Conservation (phyloP, 2,888 invertebrate species). For the Meganola albula region DNA sequence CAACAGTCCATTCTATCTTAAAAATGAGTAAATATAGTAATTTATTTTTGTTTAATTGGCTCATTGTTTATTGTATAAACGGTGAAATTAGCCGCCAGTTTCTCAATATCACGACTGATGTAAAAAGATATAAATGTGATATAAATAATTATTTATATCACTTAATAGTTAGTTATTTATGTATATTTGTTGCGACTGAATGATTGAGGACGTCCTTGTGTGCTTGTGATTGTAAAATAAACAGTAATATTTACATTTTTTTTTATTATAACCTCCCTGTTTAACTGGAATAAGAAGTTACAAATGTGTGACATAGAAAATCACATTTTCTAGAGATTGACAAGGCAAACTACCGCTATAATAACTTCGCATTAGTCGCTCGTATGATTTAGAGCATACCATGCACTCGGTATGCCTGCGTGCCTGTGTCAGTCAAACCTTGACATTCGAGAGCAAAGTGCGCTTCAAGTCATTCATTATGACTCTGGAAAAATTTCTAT, state of each 20-base stretch:
- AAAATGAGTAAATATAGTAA: constrained; percentile 25
- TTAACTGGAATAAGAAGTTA: constrained; percentile 14
- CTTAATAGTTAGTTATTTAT: constrained; percentile 64
- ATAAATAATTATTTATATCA: constrained; percentile 66
- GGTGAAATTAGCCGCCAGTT: constrained; percentile 57
- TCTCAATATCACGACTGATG: constrained; percentile 72
- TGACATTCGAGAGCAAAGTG: constrained; percentile 48
- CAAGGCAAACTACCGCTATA: constrained; percentile 59
- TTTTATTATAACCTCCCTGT: constrained; percentile 15
- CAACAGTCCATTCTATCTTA: constrained; percentile 24
- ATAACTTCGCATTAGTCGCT: constrained; percentile 30
- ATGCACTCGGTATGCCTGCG: constrained; percentile 33
- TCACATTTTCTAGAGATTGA: constrained; percentile 28
- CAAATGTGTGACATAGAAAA: constrained; percentile 22
- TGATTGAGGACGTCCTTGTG: constrained; percentile 76
- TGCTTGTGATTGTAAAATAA: constrained; percentile 70
- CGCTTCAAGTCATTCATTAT: constrained; percentile 37
- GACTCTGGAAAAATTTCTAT: constrained; percentile 55
- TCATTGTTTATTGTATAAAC: constrained; percentile 46
- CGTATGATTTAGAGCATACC: constrained; percentile 51
- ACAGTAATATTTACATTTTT: constrained; percentile 28
- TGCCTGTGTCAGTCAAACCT: constrained; percentile 49
- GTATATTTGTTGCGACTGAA: constrained; percentile 65
- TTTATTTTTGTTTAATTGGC: constrained; percentile 49
- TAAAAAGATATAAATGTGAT: constrained; percentile 71